Evolutionary conservation across 2,113 vertebrate species (phyloP), one percentile per base, ranked within the genome.

Genomic region (Macroglossus sobrinus): DNA sequence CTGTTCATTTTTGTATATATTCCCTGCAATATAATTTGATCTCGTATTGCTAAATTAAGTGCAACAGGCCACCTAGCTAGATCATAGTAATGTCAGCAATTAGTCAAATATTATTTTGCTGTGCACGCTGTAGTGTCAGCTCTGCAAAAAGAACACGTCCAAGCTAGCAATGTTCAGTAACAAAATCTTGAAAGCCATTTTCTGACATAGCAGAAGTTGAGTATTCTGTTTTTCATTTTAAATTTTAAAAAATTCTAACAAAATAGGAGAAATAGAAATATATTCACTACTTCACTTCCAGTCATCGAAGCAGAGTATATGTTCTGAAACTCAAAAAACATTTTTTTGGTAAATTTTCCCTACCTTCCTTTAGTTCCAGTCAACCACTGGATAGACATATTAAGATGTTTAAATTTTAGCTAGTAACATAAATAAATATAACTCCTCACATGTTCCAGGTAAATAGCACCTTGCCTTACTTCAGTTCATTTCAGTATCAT

Each of bases 31-130:
- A 84, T 89, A 95, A 97, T 93, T 94, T 82, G n/a, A 61, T 74
- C 92, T 95, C 68, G 75, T 72, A 45, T 68, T 97, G 72, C 64
- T 91, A 91, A 79, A 82, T 94, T 93, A 96, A 96, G 79, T 93
- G 35, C 76, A 97, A 91, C n/a, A 75, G 95, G 63, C 82, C 95
- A 96, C 93, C 97, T 95, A 82, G 74, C 33, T 93, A 97, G 92
- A 86, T 93, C 95, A 92, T 22, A 84, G 55, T 10, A 55, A 86
- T 84, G 92, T 94, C 80, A 92, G 74, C 66, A 91, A 94, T 91
- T 89, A 93, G 89, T 55, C 59, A 94, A 93, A 78, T 85, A 91
- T 43, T 74, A 61, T 82, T 94, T 92, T 64, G 28, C 30, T 92
- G 4, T 80, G 14, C 2, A 12, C 38, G 26, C 64, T 84, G 6